Evolutionary conservation across 2,797 vertebrate species (phyloP).

Genomic region (Manis javanica): DNA sequence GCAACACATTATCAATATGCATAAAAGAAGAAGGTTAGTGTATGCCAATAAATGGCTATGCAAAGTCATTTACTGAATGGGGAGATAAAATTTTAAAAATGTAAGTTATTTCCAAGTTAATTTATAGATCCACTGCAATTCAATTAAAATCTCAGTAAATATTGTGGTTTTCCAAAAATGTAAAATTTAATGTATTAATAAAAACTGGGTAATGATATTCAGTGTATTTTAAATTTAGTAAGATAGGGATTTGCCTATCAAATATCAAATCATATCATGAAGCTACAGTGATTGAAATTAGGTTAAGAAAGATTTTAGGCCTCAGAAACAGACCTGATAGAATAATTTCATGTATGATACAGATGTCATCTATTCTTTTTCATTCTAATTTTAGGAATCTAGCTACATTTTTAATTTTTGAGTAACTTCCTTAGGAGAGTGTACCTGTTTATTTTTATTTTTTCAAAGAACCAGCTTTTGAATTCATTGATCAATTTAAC

Average conservation of each 20-base stretch:
- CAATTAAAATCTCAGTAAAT: constrained; percentile 23
- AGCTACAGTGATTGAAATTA: not conserved
- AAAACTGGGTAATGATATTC: not conserved
- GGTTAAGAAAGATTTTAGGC: not conserved
- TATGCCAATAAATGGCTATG: not conserved
- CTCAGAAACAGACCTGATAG: not conserved
- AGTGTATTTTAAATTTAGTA: not conserved
- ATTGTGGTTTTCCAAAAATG: not conserved
- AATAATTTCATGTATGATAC: not conserved
- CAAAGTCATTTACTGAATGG: not conserved
- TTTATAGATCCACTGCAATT: not conserved
- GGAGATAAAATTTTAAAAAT: not conserved
- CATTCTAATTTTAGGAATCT: constrained; percentile 6
- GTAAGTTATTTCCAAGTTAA: constrained; percentile 13
- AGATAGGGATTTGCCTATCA: not conserved
- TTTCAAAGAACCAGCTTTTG: not conserved
- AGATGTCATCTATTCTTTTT: not conserved
- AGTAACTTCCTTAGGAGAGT: not conserved
- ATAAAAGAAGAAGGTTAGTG: not conserved
- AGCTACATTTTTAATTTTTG: not conserved
- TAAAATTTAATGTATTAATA: constrained; percentile 19
- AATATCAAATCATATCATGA: not conserved
- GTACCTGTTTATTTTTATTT: not conserved
- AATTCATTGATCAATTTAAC: not conserved
- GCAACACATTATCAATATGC: not conserved